These are phyloP conservation scores for Lontra canadensis DNA, from an alignment of 2,113 vertebrate genomes.

Conservation along the genomic window DNA sequence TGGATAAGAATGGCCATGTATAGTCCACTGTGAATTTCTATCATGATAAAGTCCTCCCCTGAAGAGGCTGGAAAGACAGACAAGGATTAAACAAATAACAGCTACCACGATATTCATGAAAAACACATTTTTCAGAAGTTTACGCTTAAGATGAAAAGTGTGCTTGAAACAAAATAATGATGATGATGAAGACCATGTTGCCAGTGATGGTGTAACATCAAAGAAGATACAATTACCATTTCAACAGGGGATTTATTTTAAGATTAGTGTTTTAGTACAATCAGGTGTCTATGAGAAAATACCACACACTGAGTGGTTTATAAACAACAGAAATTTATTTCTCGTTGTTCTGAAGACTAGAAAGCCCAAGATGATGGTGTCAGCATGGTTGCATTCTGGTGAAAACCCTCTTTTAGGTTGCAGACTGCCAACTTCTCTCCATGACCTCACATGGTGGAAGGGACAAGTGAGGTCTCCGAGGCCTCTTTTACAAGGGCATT, in stretches of 20 bases:
- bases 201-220: not conserved
- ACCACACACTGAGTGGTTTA: not conserved
- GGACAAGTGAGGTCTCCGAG: not conserved
- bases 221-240: not conserved
- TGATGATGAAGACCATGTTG: not conserved
- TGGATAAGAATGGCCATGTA: not conserved
- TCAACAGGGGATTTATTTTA: not conserved
- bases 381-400: not conserved
- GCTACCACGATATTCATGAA: not conserved
- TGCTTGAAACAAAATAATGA: not conserved
- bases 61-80: not conserved
- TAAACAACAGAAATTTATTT: not conserved
- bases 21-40: not conserved
- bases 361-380: not conserved
- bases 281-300: not conserved
- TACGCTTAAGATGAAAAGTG: not conserved
- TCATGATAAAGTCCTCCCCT: not conserved
- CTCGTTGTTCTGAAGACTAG: not conserved
- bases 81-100: not conserved
- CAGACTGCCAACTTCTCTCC: not conserved
- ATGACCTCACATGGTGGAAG: not conserved
- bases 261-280: not conserved
- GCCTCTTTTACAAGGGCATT: not conserved
- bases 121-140: not conserved
- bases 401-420: not conserved